A percentile compares a stretch with the other conserved stretches of the same genome.
Evolutionary conservation across 2,797 vertebrate genomes (phyloP).

Genomic region (Malurus leucopterus): DNA sequence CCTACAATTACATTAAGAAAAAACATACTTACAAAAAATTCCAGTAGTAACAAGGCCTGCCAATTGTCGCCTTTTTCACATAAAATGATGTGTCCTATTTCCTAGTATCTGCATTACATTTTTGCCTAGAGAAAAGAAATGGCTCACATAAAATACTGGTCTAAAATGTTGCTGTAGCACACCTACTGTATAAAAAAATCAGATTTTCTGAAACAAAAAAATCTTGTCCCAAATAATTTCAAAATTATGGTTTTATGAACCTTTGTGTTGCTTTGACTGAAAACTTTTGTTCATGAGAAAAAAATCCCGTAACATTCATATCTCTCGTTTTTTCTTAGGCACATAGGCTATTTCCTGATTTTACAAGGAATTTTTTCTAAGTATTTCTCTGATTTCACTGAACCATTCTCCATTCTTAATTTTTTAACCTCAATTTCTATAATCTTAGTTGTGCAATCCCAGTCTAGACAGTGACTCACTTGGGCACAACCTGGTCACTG

Average conservation of each 20-base stretch:
- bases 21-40: background rate
- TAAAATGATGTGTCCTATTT: background rate
- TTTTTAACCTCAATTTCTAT: background rate
- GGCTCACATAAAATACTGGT: rapidly evolving
- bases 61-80: background rate
- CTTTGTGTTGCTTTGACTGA: background rate
- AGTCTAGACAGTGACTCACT: background rate
- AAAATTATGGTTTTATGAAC: background rate
- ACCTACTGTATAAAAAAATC: background rate
- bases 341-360: background rate
- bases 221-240: background rate
- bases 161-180: background rate
- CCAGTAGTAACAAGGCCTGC: background rate
- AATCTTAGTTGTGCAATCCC: background rate
- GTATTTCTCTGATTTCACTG: background rate
- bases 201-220: background rate
- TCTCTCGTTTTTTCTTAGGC: background rate
- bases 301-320: background rate
- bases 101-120: background rate
- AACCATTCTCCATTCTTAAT: background rate
- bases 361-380: background rate
- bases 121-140: background rate
- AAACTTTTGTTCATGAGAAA: background rate
- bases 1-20: background rate
- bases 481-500: background rate